Base-by-base conservation (phyloP, 2,797 vertebrate species). In the Platyrinchus mystaceus region DNA sequence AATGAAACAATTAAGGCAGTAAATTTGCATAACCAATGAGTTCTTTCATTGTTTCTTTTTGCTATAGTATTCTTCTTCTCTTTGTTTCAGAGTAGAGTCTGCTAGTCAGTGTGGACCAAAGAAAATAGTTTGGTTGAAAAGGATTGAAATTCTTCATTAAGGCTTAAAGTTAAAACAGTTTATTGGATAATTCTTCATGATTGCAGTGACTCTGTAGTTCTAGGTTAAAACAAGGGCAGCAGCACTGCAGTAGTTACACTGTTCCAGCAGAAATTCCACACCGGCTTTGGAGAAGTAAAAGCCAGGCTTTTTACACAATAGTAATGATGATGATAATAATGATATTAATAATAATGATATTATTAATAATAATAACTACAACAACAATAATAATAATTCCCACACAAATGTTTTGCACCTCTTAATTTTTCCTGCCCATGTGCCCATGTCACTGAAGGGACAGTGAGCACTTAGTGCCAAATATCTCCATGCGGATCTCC, bases 1-100 rank as follows among this genome's bases (percentile, higher is more conserved):
- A 94, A 73, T 84, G 78, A 90, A 96, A 96, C 81, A 93, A 90
- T 95, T 93, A 69, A 15, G 46, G 66, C 56, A 75, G 60, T 84
- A 91, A 84, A 93, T 97, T 95, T 94, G 82, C 80, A 90, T 91
- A 93, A 81, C 70, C 80, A 92, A 79, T 86, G 90, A 88, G 37
- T 89, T 93, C 39, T 90, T 83, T 80, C 47, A 92, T 88, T 89
- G 70, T 94, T 90, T 92, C 79, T 59, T 94, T 91, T 77, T 91
- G 81, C 67, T 89, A 43, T 43, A 74, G 21, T 46, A 89, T 90
- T 63, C 7, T 75, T 81, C 59, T 87, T 68, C 66, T 71, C 37
- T 92, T 68, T 66, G 75, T 84, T 86, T 52, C 23, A 60, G 49
- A 76, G n/a, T 44, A 60, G 18, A 16, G 24, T 86, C 30, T 94